phyloP scores from a whole-genome alignment of 2,888 invertebrate species.

The Brachylomia viminalis region DNA sequence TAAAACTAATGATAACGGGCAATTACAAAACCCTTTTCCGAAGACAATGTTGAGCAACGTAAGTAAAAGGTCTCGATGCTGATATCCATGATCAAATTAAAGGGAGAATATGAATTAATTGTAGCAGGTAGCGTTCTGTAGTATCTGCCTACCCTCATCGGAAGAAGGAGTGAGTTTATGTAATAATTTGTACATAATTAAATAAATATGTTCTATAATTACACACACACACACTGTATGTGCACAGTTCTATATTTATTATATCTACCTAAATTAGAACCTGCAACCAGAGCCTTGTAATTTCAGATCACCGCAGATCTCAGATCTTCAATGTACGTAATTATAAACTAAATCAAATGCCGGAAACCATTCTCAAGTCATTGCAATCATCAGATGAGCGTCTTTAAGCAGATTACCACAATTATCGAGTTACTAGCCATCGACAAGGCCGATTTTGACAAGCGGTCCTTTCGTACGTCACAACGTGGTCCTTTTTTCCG shows the following conservation, averaged over 20 bases:
- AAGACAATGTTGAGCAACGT: background rate
- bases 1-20: background rate
- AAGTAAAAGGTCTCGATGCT: background rate
- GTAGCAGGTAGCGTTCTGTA: too few relatives aligned
- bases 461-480: constrained; percentile 37
- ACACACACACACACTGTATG: too few relatives aligned
- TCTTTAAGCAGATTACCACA: constrained; percentile 25
- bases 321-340: constrained; percentile 6
- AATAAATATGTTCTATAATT: too few relatives aligned
- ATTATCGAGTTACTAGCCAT: constrained; percentile 41
- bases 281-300: background rate
- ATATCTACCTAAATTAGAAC: constrained; percentile 9
- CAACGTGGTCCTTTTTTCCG: constrained; percentile 33
- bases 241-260: background rate
- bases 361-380: constrained; percentile 40
- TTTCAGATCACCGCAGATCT: constrained; percentile 15
- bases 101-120: too few relatives aligned
- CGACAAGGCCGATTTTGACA: constrained; percentile 52
- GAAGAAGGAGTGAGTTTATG: too few relatives aligned
- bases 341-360: constrained; percentile 38
- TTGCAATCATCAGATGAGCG: constrained; percentile 38
- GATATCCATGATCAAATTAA: background rate
- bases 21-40: background rate
- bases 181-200: too few relatives aligned
- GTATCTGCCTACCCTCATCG: too few relatives aligned